Evolutionary conservation across 2,888 invertebrate genomes (phyloP).

Genomic region (Tenthredo livida): DNA sequence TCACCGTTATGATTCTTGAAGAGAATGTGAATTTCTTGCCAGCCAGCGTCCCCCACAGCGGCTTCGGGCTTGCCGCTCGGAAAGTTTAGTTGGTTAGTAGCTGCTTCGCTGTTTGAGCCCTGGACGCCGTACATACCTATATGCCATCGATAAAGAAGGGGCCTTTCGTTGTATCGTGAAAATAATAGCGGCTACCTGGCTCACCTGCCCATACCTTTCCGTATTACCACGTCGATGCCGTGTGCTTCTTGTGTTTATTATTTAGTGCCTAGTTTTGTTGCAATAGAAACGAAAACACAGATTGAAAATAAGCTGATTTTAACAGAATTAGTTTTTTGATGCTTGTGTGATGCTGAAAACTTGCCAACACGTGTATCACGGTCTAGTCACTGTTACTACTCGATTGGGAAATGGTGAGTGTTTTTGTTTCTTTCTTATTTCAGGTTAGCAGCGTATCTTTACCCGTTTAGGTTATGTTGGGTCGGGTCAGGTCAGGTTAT

Average conservation of each 20-base stretch:
- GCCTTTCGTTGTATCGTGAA: neutral
- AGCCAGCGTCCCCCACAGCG: neutral
- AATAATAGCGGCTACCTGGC: slow-evolving; percentile 29
- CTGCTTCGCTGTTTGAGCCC: neutral
- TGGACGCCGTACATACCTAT: neutral
- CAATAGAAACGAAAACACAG: neutral
- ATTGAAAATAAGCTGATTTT: neutral
- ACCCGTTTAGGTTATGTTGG: slow-evolving; percentile 11
- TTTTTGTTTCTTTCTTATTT: neutral
- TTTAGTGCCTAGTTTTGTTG: slow-evolving; percentile 19
- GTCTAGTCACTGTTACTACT: slow-evolving; percentile 25
- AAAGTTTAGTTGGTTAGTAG: neutral
- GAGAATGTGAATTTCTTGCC: neutral
- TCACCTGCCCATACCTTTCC: slow-evolving; percentile 25
- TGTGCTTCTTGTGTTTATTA: slow-evolving; percentile 32
- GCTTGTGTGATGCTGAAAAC: slow-evolving; percentile 26
- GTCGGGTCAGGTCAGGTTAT: neutral
- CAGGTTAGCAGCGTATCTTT: neutral
- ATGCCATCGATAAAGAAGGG: slow-evolving; percentile 13
- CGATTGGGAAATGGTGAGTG: slow-evolving; percentile 30
- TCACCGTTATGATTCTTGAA: neutral
- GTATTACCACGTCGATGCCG: slow-evolving; percentile 6
- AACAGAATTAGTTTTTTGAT: neutral
- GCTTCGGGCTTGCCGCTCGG: neutral
- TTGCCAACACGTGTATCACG: slow-evolving; percentile 23